Conservation (phyloP, 2,113 vertebrate genomes). For the Pedetes capensis region DNA sequence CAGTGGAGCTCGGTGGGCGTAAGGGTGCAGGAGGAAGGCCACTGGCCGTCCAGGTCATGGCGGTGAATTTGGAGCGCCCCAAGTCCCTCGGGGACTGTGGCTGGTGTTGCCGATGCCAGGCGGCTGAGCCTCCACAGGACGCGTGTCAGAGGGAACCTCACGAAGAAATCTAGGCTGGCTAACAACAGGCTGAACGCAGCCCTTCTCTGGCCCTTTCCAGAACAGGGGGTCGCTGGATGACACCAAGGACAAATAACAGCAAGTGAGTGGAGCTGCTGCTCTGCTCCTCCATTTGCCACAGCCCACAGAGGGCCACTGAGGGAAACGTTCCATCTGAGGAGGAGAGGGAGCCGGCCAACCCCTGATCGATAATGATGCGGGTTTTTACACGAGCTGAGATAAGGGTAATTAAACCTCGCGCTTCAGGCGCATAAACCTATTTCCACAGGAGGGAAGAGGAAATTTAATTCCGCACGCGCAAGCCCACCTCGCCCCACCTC, state of each 20-base stretch:
- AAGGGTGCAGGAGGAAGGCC: not conserved
- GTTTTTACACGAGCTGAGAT: conserved; percentile 36
- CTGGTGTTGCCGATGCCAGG: not conserved
- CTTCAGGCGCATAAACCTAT: conserved; percentile 17
- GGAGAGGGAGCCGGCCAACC: not conserved
- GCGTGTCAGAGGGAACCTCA: not conserved
- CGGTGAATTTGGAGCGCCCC: not conserved
- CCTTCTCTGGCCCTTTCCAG: not conserved
- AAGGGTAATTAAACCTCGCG: conserved; percentile 54
- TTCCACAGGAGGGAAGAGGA: conserved; percentile 36
- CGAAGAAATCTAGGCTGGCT: not conserved
- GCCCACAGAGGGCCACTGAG: not conserved
- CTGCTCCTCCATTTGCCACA: not conserved
- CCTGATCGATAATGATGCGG: not conserved
- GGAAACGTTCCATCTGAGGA: not conserved
- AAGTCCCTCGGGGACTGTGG: not conserved
- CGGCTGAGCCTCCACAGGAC: not conserved
- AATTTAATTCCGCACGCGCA: not conserved
- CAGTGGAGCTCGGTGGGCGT: accelerated
- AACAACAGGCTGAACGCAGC: not conserved
- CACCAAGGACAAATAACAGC: conserved; percentile 7
- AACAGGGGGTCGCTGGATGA: not conserved
- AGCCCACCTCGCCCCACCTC: not conserved
- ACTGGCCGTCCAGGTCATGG: not conserved
- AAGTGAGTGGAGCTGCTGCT: not conserved